Conservation (phyloP, 92 coral and sea anemone genomes). For the Palythoa grandis region DNA sequence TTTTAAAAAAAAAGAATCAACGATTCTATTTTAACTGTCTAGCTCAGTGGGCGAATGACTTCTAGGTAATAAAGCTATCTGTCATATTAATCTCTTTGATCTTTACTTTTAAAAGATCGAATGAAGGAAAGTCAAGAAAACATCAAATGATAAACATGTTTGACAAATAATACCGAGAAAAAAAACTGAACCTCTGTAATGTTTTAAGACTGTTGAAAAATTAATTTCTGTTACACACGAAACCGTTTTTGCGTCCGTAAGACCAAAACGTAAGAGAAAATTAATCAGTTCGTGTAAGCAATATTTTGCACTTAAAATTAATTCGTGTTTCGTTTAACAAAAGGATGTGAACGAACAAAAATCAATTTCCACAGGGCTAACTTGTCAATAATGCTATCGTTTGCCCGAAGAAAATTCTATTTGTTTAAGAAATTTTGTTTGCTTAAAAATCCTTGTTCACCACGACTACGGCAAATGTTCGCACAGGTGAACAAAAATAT, state of each 20-base stretch:
- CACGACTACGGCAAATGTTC: conserved; percentile 32
- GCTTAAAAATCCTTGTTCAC: conserved; percentile 6
- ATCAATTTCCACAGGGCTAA: conserved; percentile 23
- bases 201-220: conserved; percentile 18
- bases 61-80: conserved; percentile 6
- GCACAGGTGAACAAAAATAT: conserved; percentile 47
- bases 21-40: conserved; percentile 16
- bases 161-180: neutral
- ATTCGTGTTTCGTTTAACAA: conserved; percentile 27
- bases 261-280: neutral
- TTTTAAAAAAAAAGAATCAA: neutral
- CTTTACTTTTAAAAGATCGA: conserved; percentile 11
- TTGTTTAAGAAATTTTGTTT: conserved; percentile 31
- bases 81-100: conserved; percentile 9
- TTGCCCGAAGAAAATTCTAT: conserved; percentile 15
- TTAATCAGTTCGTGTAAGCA: neutral
- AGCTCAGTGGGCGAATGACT: neutral
- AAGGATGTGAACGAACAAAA: conserved; percentile 19
- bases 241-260: neutral
- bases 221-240: conserved; percentile 11
- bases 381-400: conserved; percentile 5
- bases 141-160: conserved; percentile 9
- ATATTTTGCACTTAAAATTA: neutral
- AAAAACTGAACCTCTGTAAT: neutral
- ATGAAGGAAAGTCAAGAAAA: conserved; percentile 12